phyloP scores from a whole-genome alignment of 1,140 invertebrate species.

The Polypedilum vanderplanki region DNA sequence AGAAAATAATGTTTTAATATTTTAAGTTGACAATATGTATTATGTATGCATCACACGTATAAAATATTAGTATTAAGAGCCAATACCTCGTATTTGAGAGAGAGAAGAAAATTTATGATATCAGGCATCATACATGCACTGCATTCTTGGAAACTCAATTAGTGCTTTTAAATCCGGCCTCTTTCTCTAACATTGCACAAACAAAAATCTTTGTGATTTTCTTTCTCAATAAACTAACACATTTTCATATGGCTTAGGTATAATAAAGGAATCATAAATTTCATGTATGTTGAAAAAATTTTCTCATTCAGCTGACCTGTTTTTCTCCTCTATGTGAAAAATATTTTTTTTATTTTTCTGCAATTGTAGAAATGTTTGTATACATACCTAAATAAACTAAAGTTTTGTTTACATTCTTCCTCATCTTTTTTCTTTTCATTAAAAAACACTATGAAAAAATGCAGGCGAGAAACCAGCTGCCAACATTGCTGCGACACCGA shows the following conservation, averaged over 20 bases:
- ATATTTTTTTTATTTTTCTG: neutral
- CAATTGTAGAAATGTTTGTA: neutral
- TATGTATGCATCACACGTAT: neutral
- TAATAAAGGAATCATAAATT: neutral
- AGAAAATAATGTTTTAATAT: conserved; percentile 20
- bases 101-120: neutral
- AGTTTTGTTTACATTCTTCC: neutral
- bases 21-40: neutral
- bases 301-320: neutral
- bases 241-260: neutral
- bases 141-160: conserved; percentile 3
- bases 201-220: neutral
- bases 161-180: neutral
- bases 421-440: neutral
- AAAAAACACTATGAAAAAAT: neutral
- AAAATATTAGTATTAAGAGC: conserved; percentile 13
- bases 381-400: conserved; percentile 6
- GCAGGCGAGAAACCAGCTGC: conserved; percentile 27
- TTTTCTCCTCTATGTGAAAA: neutral
- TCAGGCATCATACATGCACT: conserved; percentile 5
- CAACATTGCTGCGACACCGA: conserved; percentile 13
- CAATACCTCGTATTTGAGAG: neutral
- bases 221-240: neutral
- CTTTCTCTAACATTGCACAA: neutral
- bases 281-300: neutral